Conservation (phyloP, 92 coral and sea anemone genomes). For the Siderastrea siderea region DNA sequence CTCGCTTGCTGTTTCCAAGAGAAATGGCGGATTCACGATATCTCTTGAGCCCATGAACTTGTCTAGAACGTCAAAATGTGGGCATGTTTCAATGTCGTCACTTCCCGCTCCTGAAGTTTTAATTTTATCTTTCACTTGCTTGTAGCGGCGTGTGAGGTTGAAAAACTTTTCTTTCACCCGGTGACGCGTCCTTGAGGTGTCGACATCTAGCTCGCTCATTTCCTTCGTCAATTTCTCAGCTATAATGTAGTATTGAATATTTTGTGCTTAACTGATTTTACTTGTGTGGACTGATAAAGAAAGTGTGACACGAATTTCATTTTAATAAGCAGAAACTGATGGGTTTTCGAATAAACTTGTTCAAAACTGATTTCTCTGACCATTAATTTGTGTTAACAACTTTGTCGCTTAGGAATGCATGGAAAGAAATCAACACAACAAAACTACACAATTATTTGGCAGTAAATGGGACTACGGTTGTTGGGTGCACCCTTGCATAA, state of each 20-base stretch:
- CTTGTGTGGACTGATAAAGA: no score
- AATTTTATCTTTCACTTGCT: slow-evolving; percentile 24
- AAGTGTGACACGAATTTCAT: no score
- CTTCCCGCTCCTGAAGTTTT: slow-evolving; percentile 14
- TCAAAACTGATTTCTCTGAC: no score
- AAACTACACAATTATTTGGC: no score
- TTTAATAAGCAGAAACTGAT: no score
- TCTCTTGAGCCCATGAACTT: slow-evolving; percentile 34
- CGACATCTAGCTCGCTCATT: slow-evolving; percentile 3
- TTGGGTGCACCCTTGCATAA: no score
- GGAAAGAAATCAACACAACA: no score
- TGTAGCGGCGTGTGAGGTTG: slow-evolving; percentile 19
- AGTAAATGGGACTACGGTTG: no score
- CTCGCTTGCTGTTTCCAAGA: slow-evolving; percentile 21
- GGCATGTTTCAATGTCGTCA: slow-evolving; percentile 25
- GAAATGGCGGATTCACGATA: slow-evolving; percentile 11
- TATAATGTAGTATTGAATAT: background rate
- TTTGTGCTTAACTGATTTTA: no score
- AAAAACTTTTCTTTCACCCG: slow-evolving; percentile 22
- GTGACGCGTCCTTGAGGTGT: slow-evolving; percentile 19
- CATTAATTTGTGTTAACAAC: no score
- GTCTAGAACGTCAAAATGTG: slow-evolving; percentile 12
- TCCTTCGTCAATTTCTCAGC: slow-evolving; percentile 14
- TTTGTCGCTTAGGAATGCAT: no score
- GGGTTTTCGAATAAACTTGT: no score